These are phyloP conservation scores for Medauroidea extradentata DNA, from an alignment of 1,140 invertebrate genomes.

Conservation along the genomic window DNA sequence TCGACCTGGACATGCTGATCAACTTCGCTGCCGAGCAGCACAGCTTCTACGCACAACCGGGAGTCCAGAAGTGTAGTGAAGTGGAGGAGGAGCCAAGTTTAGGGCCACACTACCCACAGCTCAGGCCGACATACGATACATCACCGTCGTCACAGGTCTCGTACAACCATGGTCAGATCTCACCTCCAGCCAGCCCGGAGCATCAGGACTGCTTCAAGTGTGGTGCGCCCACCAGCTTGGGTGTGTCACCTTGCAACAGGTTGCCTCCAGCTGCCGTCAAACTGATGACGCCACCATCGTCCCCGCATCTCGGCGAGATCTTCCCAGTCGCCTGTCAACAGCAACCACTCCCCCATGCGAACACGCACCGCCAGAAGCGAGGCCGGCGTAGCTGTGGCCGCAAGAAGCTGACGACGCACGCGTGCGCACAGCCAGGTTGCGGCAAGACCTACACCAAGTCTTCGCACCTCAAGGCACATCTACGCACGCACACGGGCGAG, in stretches of 20 bases:
- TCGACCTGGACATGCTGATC: constrained; percentile 47
- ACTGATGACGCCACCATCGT: constrained; percentile 49
- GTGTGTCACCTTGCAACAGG: neutral
- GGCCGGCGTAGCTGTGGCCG: constrained; percentile 49
- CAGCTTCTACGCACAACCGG: constrained; percentile 23
- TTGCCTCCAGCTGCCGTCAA: constrained; percentile 12
- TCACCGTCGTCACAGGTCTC: constrained; percentile 18
- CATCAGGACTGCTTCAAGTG: constrained; percentile 24
- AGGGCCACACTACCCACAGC: neutral
- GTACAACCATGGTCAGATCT: constrained; percentile 45
- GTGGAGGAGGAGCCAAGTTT: neutral
- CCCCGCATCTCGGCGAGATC: constrained; percentile 48
- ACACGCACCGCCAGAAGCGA: constrained; percentile 25
- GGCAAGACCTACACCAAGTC: constrained; percentile 64
- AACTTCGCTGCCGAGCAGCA: constrained; percentile 45
- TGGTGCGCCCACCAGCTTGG: neutral
- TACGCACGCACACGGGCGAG: constrained; percentile 63
- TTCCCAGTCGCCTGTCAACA: constrained; percentile 21
- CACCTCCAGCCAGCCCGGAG: constrained; percentile 51
- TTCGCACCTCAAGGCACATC: constrained; percentile 65
- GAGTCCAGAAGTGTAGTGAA: neutral
- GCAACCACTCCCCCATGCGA: constrained; percentile 7
- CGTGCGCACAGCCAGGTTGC: constrained; percentile 58
- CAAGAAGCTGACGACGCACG: constrained; percentile 53
- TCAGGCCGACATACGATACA: neutral